These are phyloP conservation scores for Loxodonta africana DNA, from an alignment of 2,113 vertebrate species.

Conservation along the genomic window DNA sequence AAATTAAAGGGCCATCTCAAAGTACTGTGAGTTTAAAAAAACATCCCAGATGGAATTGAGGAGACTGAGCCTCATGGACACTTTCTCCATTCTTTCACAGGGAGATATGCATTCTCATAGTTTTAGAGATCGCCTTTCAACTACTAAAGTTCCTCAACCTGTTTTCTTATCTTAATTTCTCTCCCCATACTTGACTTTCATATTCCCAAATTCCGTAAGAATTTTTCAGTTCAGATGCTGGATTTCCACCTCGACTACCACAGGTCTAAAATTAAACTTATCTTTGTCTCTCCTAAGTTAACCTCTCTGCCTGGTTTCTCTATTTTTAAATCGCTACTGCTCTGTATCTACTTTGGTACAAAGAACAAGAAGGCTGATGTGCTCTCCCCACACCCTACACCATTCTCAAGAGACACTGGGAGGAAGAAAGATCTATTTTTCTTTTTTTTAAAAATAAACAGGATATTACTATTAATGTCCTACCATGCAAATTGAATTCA, in stretches of 20 bases:
- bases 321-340: not conserved
- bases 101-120: not conserved
- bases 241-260: not conserved
- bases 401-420: constrained; percentile 26
- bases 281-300: not conserved
- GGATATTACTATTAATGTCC: constrained; percentile 50
- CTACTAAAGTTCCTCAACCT: not conserved
- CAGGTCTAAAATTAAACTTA: not conserved
- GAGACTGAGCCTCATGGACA: not conserved
- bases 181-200: not conserved
- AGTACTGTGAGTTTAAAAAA: not conserved
- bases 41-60: not conserved
- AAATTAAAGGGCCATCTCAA: constrained; percentile 55
- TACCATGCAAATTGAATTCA: constrained; percentile 64
- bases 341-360: constrained; percentile 26
- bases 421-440: constrained; percentile 10
- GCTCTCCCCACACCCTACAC: not conserved
- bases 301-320: not conserved
- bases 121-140: not conserved
- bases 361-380: not conserved
- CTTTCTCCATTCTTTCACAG: not conserved
- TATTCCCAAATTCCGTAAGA: not conserved
- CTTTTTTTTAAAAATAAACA: constrained; percentile 36
- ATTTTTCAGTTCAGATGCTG: constrained; percentile 18
- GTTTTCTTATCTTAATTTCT: not conserved